Percentiles rank a stretch among this genome's conserved stretches.
Evolutionary conservation across 1,140 invertebrate genomes (phyloP).

Genomic region (Lanistes nyassanus): DNA sequence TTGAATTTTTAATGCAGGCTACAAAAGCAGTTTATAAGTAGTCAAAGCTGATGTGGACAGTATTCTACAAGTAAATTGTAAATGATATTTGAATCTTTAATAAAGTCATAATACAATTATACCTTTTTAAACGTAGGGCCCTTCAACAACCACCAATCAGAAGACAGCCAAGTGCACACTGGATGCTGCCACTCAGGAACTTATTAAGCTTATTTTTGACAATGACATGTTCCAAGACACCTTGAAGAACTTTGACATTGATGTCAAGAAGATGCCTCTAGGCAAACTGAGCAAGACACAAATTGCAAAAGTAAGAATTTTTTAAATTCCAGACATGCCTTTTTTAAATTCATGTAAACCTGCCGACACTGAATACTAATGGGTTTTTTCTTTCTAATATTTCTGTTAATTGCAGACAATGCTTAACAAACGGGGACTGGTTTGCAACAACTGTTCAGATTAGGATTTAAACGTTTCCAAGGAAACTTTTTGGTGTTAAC

Average conservation of each 20-base stretch:
- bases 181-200: conserved; percentile 59
- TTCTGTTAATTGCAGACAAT: too few relatives aligned
- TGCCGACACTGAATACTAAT: too few relatives aligned
- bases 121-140: background rate
- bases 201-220: conserved; percentile 68
- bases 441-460: too few relatives aligned
- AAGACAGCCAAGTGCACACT: conserved; percentile 47
- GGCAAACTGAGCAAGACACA: conserved; percentile 69
- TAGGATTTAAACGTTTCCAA: too few relatives aligned
- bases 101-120: background rate
- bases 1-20: too few relatives aligned
- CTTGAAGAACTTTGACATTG: conserved; percentile 67
- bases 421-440: too few relatives aligned
- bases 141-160: background rate
- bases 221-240: conserved; percentile 68
- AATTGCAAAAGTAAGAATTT: conserved; percentile 64
- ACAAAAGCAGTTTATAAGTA: too few relatives aligned
- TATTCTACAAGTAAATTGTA: too few relatives aligned
- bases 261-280: conserved; percentile 70
- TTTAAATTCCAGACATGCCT: background rate
- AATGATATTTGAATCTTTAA: too few relatives aligned
- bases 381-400: too few relatives aligned
- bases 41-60: conserved; percentile 27
- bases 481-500: too few relatives aligned
- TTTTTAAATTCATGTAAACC: too few relatives aligned